Percentiles rank a stretch among this genome's conserved stretches.
These are phyloP conservation scores for Lasioglossum albipes DNA, from an alignment of 1,140 invertebrate genomes.

Conservation along the genomic window DNA sequence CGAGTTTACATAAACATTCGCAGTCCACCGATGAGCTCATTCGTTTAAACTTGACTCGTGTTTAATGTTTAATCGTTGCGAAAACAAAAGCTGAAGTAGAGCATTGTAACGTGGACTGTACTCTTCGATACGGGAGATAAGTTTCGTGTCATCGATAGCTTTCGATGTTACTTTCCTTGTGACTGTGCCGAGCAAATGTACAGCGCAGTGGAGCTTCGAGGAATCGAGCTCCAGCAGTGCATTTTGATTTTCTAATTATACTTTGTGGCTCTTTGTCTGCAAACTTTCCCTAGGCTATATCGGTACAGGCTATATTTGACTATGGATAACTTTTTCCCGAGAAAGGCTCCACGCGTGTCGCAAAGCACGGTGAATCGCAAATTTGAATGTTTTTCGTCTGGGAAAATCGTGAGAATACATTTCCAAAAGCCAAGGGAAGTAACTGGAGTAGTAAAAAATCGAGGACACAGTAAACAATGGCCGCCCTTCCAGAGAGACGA, in stretches of 20 bases:
- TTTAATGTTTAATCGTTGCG: background rate
- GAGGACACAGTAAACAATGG: conserved; percentile 50
- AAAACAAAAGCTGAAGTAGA: background rate
- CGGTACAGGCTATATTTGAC: conserved; percentile 26
- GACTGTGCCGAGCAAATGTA: background rate
- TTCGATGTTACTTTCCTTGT: background rate
- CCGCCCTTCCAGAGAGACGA: conserved; percentile 3
- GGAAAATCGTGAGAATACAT: background rate
- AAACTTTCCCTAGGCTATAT: conserved; percentile 25
- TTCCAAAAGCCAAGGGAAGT: background rate
- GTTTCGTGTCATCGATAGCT: background rate
- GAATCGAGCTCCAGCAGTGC: background rate
- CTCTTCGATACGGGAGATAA: background rate
- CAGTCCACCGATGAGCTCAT: no score
- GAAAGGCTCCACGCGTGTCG: background rate
- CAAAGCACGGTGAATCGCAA: background rate
- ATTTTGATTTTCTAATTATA: conserved; percentile 14
- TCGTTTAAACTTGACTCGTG: background rate
- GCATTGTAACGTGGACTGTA: background rate
- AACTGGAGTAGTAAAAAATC: background rate
- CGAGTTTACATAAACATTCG: no score
- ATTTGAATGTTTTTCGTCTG: background rate
- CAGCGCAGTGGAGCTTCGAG: no score
- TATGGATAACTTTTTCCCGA: background rate
- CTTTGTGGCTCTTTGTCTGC: conserved; percentile 8